Conservation (phyloP, 2,888 invertebrate species). For the Thera britannica region DNA sequence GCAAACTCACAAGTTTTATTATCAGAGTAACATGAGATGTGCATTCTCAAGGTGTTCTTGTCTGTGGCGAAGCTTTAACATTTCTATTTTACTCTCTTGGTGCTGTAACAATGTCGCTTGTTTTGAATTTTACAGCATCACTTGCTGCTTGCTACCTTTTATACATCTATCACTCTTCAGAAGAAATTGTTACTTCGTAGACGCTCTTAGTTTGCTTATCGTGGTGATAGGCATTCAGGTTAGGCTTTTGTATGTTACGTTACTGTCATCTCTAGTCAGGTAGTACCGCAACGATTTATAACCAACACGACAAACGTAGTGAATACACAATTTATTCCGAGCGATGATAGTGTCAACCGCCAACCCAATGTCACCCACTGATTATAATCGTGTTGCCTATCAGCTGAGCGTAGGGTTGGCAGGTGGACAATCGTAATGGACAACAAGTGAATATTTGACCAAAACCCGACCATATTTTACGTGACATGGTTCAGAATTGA, state of each 20-base stretch:
- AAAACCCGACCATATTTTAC: not conserved
- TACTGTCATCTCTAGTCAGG: conserved; percentile 19
- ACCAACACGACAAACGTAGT: conserved; percentile 52
- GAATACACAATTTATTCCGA: conserved; percentile 69
- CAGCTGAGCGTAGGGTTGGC: conserved; percentile 37
- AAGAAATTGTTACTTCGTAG: not conserved
- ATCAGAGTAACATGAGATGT: conserved; percentile 35
- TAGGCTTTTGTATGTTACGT: not conserved
- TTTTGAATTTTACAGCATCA: conserved; percentile 14
- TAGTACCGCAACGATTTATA: conserved; percentile 57
- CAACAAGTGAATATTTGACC: conserved; percentile 17
- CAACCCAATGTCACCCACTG: conserved; percentile 49
- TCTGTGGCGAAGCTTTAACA: conserved; percentile 31
- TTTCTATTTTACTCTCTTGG: conserved; percentile 10
- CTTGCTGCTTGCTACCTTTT: not conserved
- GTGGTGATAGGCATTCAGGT: not conserved
- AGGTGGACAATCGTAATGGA: conserved; percentile 3
- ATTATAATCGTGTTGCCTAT: conserved; percentile 61
- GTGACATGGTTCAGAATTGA: not conserved
- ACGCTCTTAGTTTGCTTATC: not conserved
- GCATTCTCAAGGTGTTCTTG: conserved; percentile 20
- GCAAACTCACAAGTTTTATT: conserved; percentile 18
- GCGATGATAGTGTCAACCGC: conserved; percentile 72
- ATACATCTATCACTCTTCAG: not conserved
- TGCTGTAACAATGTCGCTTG: conserved; percentile 14